phyloP scores from a whole-genome alignment of 2,888 invertebrate species.

The Melanostoma mellinum region DNA sequence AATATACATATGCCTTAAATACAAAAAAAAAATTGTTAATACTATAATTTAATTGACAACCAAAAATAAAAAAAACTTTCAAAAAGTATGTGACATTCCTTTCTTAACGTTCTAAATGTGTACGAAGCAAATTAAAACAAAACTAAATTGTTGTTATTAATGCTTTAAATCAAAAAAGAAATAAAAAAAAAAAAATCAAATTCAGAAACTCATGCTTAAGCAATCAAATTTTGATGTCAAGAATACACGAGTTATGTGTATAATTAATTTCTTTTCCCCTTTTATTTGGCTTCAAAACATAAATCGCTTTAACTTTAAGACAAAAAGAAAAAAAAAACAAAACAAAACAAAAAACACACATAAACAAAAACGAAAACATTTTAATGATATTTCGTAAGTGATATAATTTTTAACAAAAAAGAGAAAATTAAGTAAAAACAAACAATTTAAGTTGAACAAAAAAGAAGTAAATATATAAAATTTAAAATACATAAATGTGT shows the following conservation, averaged over 20 bases:
- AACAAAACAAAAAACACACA: background rate
- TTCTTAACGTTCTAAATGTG: slow-evolving; percentile 62
- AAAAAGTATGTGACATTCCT: slow-evolving; percentile 62
- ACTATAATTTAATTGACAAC: slow-evolving; percentile 11
- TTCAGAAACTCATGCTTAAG: slow-evolving; percentile 38
- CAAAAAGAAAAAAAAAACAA: slow-evolving; percentile 9
- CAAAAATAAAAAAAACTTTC: slow-evolving; percentile 32
- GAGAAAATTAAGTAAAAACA: slow-evolving; percentile 9
- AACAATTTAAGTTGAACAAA: slow-evolving; percentile 6
- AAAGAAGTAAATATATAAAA: background rate
- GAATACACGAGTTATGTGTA: slow-evolving; percentile 8
- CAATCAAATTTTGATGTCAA: slow-evolving; percentile 46
- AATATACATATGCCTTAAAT: slow-evolving; percentile 57
- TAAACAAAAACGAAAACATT: slow-evolving; percentile 53
- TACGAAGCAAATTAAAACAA: slow-evolving; percentile 20
- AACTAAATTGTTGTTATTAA: slow-evolving; percentile 18
- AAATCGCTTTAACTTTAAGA: slow-evolving; percentile 41
- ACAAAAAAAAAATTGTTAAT: slow-evolving; percentile 36
- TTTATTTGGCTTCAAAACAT: slow-evolving; percentile 50
- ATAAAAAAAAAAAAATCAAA: slow-evolving; percentile 19
- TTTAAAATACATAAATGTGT: slow-evolving; percentile 58
- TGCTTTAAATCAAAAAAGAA: slow-evolving; percentile 34
- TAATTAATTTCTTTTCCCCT: slow-evolving; percentile 38
- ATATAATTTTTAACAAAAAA: slow-evolving; percentile 65
- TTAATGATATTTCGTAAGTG: slow-evolving; percentile 69